These are phyloP conservation scores for Sturnus vulgaris DNA, from an alignment of 2,113 vertebrate species.

Conservation along the genomic window DNA sequence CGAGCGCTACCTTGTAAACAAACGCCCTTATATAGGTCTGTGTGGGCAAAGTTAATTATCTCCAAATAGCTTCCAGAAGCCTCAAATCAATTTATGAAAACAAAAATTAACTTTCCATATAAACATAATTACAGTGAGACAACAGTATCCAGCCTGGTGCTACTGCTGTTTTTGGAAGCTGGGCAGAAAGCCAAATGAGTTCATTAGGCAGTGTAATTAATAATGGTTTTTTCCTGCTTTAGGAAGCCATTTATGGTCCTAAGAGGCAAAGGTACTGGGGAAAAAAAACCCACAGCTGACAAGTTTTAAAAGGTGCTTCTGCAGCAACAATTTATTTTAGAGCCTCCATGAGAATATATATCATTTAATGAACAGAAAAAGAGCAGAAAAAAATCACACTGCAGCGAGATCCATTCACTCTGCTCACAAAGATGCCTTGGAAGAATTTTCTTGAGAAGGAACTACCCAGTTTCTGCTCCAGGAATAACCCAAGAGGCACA, in stretches of 20 bases:
- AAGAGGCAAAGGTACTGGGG: conserved; percentile 47
- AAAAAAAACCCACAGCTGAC: conserved; percentile 36
- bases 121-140: conserved; percentile 75
- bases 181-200: conserved; percentile 75
- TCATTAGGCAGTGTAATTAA: conserved; percentile 77
- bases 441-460: not conserved
- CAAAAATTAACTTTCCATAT: conserved; percentile 79
- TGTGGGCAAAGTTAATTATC: conserved; percentile 74
- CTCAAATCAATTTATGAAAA: conserved; percentile 78
- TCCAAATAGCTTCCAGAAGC: conserved; percentile 75
- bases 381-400: not conserved
- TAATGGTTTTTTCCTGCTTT: conserved; percentile 67
- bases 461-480: not conserved
- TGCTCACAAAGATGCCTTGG: not conserved
- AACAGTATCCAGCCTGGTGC: conserved; percentile 65
- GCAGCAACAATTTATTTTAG: not conserved
- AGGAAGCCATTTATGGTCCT: conserved; percentile 63
- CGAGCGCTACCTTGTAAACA: conserved; percentile 37
- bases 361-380: not conserved
- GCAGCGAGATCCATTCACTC: fast-evolving
- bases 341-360: not conserved
- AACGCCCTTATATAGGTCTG: conserved; percentile 50
- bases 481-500: not conserved
- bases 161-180: conserved; percentile 68
- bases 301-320: conserved; percentile 52